These are phyloP conservation scores for Polyommatus icarus DNA, from an alignment of 2,888 invertebrate genomes.

Conservation along the genomic window DNA sequence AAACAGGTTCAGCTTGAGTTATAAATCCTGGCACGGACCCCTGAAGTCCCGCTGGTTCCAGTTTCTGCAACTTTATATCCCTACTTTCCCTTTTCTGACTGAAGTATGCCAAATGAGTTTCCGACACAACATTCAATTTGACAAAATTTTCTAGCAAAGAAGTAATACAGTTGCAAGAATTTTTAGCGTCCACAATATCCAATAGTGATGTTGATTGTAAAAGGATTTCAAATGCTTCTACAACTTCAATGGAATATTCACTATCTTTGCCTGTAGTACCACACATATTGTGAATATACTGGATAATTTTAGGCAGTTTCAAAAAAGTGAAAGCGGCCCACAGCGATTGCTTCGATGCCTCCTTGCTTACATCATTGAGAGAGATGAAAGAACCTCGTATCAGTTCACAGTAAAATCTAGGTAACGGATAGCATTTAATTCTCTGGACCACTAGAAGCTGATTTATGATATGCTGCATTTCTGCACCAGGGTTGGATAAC, in stretches of 20 bases:
- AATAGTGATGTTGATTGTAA: slow-evolving; percentile 90
- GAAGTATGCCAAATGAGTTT: slow-evolving; percentile 87
- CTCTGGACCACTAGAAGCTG: slow-evolving; percentile 92
- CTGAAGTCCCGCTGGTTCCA: slow-evolving; percentile 85
- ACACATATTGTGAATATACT: slow-evolving; percentile 82
- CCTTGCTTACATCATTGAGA: slow-evolving; percentile 91
- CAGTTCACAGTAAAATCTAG: slow-evolving; percentile 92
- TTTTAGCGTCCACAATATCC: slow-evolving; percentile 94
- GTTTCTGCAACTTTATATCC: slow-evolving; percentile 82
- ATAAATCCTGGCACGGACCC: slow-evolving; percentile 89
- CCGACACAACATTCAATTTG: slow-evolving; percentile 88
- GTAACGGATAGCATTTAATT: slow-evolving; percentile 89
- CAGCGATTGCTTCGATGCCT: slow-evolving; percentile 89
- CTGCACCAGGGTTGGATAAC: slow-evolving; percentile 90
- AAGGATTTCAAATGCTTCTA: slow-evolving; percentile 91
- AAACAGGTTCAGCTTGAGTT: slow-evolving; percentile 92
- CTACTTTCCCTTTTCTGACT: slow-evolving; percentile 82
- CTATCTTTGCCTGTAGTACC: slow-evolving; percentile 79
- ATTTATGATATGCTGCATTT: slow-evolving; percentile 88
- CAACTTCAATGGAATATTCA: slow-evolving; percentile 87
- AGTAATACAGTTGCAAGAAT: slow-evolving; percentile 92
- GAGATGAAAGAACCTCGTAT: slow-evolving; percentile 94
- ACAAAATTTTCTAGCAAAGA: slow-evolving; percentile 90
- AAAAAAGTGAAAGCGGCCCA: slow-evolving; percentile 97
- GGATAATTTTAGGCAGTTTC: slow-evolving; percentile 91